Conservation (phyloP, 2,113 vertebrate genomes). For the Hassar affinis region DNA sequence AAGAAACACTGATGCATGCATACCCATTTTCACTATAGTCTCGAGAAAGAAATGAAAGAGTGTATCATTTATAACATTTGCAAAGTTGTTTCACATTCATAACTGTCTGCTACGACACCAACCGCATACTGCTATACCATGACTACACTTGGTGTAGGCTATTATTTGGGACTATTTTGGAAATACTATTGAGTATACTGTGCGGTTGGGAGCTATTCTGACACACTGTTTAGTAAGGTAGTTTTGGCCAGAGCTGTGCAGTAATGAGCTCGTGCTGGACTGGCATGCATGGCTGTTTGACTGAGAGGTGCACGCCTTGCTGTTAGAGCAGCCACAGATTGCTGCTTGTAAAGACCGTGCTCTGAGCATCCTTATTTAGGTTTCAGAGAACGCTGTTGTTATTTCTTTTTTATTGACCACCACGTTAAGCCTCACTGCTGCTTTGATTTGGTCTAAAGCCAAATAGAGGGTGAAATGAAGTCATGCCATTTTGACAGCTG, state of each 20-base stretch:
- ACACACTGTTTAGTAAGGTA: background rate
- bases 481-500: background rate
- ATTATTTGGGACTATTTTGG: conserved; percentile 3
- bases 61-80: background rate
- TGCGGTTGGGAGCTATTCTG: background rate
- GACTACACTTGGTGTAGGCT: background rate
- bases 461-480: background rate
- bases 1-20: background rate
- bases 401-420: background rate
- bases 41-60: background rate
- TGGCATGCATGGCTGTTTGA: background rate
- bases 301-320: conserved; percentile 24
- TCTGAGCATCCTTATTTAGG: conserved; percentile 14
- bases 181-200: background rate
- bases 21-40: background rate
- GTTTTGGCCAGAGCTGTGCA: background rate
- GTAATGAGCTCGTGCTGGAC: conserved; percentile 15
- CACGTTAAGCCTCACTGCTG: too few relatives aligned
- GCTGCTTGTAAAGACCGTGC: conserved; percentile 3
- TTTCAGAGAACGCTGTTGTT: conserved; percentile 2
- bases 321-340: conserved; percentile 21
- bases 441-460: background rate
- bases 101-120: too few relatives aligned
- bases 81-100: background rate
- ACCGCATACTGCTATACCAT: background rate